Base-by-base conservation (phyloP, 2,113 vertebrate genomes). In the Pluvialis apricaria region DNA sequence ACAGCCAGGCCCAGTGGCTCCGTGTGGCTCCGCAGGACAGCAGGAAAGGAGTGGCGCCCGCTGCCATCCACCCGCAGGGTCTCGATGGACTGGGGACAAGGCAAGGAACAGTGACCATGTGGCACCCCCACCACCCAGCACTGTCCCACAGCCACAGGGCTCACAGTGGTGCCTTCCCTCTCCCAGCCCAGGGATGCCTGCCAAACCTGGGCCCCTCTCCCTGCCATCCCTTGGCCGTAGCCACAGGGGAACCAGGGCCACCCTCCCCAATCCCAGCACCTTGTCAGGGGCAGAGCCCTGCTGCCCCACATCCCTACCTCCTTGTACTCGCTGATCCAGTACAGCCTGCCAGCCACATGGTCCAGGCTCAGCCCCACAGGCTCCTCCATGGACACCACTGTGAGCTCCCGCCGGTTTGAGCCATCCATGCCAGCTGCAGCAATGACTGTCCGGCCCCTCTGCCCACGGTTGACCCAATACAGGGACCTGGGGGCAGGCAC, bases 241-340 rank as follows among this genome's bases (percentile, higher is more conserved):
- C 34, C 86, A n/a, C 25, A 36, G 6, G 4, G 34, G 13, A 86
- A 66, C 32, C 8, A 36, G 54, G 22, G 52, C 25, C 51, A 55
- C 26, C 5, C 24, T 72, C 40, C 20, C 78, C 49, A 8, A 26
- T 68, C 38, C 36, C 34, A 34, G 49, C n/a, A 40, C 12, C 24
- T 32, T 3, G 11, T 5, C n/a, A 4, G 6, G 44, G 11, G 34
- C 15, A 83, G 36, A 81, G 31, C 24, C 29, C 42, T 60, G 31
- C 69, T 62, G 14, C 29, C 15, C 18, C 18, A 51, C 20, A 25
- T 42, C 66, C 49, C 57, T 95, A 99, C 99, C 98, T 98, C 96
- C 95, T 99, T 99, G 73, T 98, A 98, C 84, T 97, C 96, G 69
- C 99, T 99, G 97, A 99, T 98, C 99, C 99, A 99, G 96, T 99